Base-by-base conservation (phyloP, 2,113 vertebrate species). In the Sylvilagus bachmani region DNA sequence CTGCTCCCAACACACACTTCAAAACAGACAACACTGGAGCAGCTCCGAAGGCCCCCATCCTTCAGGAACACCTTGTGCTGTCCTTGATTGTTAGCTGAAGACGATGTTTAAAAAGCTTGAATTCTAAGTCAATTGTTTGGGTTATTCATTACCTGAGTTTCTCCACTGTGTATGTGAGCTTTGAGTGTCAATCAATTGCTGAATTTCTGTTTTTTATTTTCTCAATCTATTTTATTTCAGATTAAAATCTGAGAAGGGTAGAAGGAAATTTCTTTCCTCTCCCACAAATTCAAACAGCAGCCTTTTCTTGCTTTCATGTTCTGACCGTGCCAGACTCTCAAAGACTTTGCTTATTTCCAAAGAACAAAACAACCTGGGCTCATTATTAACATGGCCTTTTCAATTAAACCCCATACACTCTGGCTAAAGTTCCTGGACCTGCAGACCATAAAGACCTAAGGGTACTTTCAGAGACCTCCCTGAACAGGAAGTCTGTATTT, bases 321-420 rank as follows among this genome's bases (percentile, higher is more conserved):
- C 55, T 67, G 6, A 58, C 3, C 29, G 69, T 58, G 24, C 2
- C 16, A 86, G 29, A 61, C 55, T 53, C 14, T 33, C 11, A 77
- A 74, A 89, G 4, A 31, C 71, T 83, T 83, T 89, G 27, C 51
- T 87, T 86, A 74, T 78, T 95, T 96, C 17, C 74, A n/a, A 82
- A 86, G 82, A 89, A 85, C 61, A 44, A 64, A 69, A 44, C 74
- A 64, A 89, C 83, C 17, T 90, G 58, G 14, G 11, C 21, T 94
- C 8, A 75, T 6, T 31, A 5, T 6, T 83, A 80, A 67, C 33
- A 69, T 66, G 70, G 58, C 17, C 14, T 83, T 93, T 95, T 70
- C 58, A 86, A 2, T 91, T 64, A 91, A 78, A 62, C 10, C 10
- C 13, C 33, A 66, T 79, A 91, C 82, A 38, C n/a, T 73, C 49